A percentile compares a stretch with the other conserved stretches of the same genome.
Evolutionary conservation across 1,140 invertebrate species (phyloP).

Genomic region (Drosophila pallidifrons): DNA sequence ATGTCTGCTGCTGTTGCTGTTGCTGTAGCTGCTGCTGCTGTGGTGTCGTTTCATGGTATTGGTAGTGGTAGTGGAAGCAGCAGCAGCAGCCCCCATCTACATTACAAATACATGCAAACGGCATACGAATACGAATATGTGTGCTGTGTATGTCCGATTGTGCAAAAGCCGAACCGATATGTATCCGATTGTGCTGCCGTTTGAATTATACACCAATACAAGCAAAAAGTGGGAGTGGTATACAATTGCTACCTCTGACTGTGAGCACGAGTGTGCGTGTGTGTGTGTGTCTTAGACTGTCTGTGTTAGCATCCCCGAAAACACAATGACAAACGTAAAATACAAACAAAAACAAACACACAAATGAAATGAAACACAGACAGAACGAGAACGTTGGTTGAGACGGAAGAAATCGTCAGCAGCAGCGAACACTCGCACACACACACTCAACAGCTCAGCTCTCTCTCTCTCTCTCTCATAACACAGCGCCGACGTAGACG

Average conservation of each 20-base stretch:
- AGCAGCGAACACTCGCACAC: conserved; percentile 42
- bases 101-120: conserved; percentile 30
- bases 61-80: conserved; percentile 40
- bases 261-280: conserved; percentile 23
- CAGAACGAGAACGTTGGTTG: conserved; percentile 62
- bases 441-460: conserved; percentile 6
- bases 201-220: conserved; percentile 70
- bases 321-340: conserved; percentile 81
- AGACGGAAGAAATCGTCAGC: conserved; percentile 50
- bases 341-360: conserved; percentile 71
- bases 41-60: background rate
- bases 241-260: conserved; percentile 65
- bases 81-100: conserved; percentile 48
- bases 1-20: conserved; percentile 42
- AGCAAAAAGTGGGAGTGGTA: conserved; percentile 77
- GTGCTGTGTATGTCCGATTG: conserved; percentile 71
- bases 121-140: conserved; percentile 6
- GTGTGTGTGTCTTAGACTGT: conserved; percentile 21
- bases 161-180: conserved; percentile 80
- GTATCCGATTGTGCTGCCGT: conserved; percentile 66
- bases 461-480: conserved; percentile 21
- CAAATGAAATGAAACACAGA: conserved; percentile 64
- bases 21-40: conserved; percentile 38
- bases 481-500: conserved; percentile 24
- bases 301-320: conserved; percentile 76